A percentile compares a stretch with the other conserved stretches of the same genome.
Evolutionary conservation across 2,797 vertebrate species (phyloP).

Genomic region (Premnoplex brunnescens): DNA sequence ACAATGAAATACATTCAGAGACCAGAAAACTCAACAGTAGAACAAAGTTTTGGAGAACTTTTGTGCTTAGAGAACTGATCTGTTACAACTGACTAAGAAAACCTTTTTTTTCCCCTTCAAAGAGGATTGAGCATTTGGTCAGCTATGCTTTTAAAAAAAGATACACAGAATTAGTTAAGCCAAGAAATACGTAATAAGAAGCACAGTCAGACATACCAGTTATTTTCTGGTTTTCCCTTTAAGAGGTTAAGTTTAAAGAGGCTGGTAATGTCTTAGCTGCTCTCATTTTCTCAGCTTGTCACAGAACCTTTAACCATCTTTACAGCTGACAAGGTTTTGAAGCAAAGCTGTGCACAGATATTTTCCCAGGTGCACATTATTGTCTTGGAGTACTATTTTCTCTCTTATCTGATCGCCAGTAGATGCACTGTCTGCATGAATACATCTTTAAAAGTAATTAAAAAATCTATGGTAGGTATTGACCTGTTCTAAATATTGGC

Average conservation of each 20-base stretch:
- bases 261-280: not conserved
- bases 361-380: not conserved
- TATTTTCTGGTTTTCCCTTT: not conserved
- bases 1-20: not conserved
- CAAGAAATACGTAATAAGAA: not conserved
- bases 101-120: not conserved
- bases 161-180: not conserved
- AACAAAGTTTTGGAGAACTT: not conserved
- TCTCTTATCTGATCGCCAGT: not conserved
- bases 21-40: conserved; percentile 1
- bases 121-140: not conserved
- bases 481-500: not conserved
- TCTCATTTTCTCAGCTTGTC: not conserved
- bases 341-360: not conserved
- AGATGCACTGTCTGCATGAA: not conserved
- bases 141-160: not conserved
- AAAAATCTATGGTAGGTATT: not conserved
- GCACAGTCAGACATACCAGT: not conserved
- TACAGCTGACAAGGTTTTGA: not conserved
- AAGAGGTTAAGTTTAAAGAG: not conserved
- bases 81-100: not conserved
- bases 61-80: not conserved
- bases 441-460: not conserved
- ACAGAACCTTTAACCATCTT: not conserved
- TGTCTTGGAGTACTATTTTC: not conserved